These are phyloP conservation scores for Prochilodus magdalenae DNA, from an alignment of 2,113 vertebrate species.

Conservation along the genomic window DNA sequence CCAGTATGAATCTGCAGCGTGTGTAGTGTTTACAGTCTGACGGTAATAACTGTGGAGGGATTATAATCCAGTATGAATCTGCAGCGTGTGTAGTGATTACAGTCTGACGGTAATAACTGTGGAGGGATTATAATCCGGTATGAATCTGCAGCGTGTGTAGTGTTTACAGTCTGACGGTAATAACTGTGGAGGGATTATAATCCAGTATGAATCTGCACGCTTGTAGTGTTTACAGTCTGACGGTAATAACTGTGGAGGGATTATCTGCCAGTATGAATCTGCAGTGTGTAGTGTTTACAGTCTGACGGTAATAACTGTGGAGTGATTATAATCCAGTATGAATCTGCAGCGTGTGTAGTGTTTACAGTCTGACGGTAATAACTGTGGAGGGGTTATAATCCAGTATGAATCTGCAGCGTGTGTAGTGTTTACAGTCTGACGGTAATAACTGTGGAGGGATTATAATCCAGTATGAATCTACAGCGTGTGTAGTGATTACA, in stretches of 20 bases:
- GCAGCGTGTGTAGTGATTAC: neutral
- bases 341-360: neutral
- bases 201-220: neutral
- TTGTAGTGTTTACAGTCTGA: neutral
- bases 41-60: neutral
- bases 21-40: neutral
- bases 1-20: neutral
- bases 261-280: neutral
- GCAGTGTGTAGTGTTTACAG: neutral
- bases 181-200: neutral
- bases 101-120: neutral
- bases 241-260: neutral
- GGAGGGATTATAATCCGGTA: neutral
- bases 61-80: neutral
- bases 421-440: neutral
- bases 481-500: neutral
- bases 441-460: neutral
- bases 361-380: neutral
- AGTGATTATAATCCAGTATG: neutral
- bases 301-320: neutral
- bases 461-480: neutral
- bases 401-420: neutral
- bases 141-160: neutral
- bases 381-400: neutral
- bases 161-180: too few relatives aligned